These are phyloP conservation scores for Pyrochroa serraticornis DNA, from an alignment of 2,888 invertebrate species.

Conservation along the genomic window DNA sequence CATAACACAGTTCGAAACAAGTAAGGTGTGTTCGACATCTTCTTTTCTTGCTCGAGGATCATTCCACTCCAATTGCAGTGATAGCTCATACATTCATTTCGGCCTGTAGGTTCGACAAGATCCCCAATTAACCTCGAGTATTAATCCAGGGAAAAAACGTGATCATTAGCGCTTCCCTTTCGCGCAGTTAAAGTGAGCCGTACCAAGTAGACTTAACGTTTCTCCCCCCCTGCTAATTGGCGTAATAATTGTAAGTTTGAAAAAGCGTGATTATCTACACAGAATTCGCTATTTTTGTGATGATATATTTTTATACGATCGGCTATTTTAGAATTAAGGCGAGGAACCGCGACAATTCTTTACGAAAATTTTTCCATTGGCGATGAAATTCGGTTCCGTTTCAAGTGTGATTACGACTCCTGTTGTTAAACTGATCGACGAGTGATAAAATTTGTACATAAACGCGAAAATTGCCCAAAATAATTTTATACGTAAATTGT, in stretches of 20 bases:
- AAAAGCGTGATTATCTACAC: conserved; percentile 30
- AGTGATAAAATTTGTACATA: conserved; percentile 40
- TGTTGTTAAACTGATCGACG: conserved; percentile 8
- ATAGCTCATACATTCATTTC: background rate
- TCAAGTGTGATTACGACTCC: conserved; percentile 15
- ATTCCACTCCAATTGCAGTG: background rate
- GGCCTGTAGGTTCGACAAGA: conserved; percentile 8
- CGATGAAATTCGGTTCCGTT: conserved; percentile 20
- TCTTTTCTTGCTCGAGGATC: too few species aligned
- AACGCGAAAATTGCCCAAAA: conserved; percentile 29
- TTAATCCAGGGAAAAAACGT: too few species aligned
- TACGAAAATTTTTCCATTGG: conserved; percentile 18
- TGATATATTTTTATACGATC: conserved; percentile 49
- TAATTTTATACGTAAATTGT: conserved; percentile 26
- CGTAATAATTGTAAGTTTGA: conserved; percentile 27
- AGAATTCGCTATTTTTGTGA: conserved; percentile 48
- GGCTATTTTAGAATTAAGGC: conserved; percentile 35
- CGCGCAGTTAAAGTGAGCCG: too few species aligned
- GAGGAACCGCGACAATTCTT: conserved; percentile 19
- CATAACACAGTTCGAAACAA: too few species aligned
- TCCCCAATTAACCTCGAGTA: conserved; percentile 2
- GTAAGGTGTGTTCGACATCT: too few species aligned
- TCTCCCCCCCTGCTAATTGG: conserved; percentile 31
- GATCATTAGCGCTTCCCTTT: too few species aligned
- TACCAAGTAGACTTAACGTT: background rate